phyloP scores from a whole-genome alignment of 1,140 invertebrate species.

The Plodia interpunctella region DNA sequence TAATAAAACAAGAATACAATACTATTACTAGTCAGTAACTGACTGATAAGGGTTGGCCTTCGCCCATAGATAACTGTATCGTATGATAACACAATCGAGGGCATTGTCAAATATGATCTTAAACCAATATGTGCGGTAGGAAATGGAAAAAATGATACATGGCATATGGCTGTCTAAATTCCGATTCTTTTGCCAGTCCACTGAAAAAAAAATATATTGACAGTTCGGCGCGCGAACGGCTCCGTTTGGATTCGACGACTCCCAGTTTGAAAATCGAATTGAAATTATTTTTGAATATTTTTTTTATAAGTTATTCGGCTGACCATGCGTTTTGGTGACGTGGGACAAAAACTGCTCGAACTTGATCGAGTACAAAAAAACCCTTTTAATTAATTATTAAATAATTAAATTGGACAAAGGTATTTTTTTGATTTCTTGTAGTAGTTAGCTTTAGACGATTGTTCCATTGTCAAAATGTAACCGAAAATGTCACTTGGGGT shows the following conservation, averaged over 20 bases:
- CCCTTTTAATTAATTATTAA: too few species aligned
- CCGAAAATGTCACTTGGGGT: too few species aligned
- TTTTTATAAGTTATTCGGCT: not conserved
- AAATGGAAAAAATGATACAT: conserved; percentile 6
- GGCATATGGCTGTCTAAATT: not conserved
- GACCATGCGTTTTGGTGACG: not conserved
- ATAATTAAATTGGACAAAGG: too few species aligned
- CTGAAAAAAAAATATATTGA: not conserved
- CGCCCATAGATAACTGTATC: not conserved
- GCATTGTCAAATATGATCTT: conserved; percentile 3
- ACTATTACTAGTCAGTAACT: not conserved
- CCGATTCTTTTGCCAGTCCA: not conserved
- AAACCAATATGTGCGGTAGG: not conserved
- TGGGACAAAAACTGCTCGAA: too few species aligned
- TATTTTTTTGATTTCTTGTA: too few species aligned
- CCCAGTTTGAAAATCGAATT: not conserved
- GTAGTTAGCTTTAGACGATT: too few species aligned
- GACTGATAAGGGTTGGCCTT: conserved; percentile 3
- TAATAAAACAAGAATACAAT: conserved; percentile 1
- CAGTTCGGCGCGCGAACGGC: not conserved
- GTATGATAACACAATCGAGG: conserved; percentile 5
- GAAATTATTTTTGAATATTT: too few species aligned
- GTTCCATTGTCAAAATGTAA: too few species aligned
- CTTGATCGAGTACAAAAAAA: too few species aligned
- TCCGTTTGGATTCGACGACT: not conserved